phyloP scores from a whole-genome alignment of 2,797 vertebrate species.

The Pitangus sulphuratus region DNA sequence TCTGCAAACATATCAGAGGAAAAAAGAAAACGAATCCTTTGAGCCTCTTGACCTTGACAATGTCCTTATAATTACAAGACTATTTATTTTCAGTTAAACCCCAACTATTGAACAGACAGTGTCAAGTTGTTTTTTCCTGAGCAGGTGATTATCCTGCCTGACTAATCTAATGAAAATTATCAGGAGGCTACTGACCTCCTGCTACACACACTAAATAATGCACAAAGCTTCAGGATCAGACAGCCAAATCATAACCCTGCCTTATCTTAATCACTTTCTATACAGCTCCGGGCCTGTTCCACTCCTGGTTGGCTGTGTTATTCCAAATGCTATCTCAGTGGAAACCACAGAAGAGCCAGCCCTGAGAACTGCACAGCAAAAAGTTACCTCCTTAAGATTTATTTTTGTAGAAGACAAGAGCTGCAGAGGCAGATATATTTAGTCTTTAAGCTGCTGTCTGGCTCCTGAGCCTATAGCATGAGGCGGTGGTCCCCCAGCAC shows the following conservation, averaged over 20 bases:
- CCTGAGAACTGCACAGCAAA: not conserved
- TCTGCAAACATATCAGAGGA: slow-evolving; percentile 48
- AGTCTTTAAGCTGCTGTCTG: not conserved
- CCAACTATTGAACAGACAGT: slow-evolving; percentile 51
- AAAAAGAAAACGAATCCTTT: slow-evolving; percentile 17
- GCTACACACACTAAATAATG: slow-evolving; percentile 62
- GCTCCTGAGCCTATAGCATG: not conserved
- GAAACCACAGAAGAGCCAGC: slow-evolving; percentile 15
- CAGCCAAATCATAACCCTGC: slow-evolving; percentile 68
- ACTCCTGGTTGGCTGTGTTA: slow-evolving; percentile 6
- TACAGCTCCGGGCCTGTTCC: slow-evolving; percentile 52
- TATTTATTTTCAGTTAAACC: slow-evolving; percentile 68
- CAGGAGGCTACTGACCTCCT: slow-evolving; percentile 63
- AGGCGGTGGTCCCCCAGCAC: not conserved
- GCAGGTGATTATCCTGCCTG: slow-evolving; percentile 63
- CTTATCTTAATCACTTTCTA: slow-evolving; percentile 68
- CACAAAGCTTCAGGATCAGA: slow-evolving; percentile 65
- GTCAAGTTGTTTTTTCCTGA: slow-evolving; percentile 49
- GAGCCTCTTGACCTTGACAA: slow-evolving; percentile 55
- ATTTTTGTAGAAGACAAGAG: slow-evolving; percentile 18
- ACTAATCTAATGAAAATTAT: slow-evolving; percentile 72
- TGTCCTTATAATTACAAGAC: slow-evolving; percentile 58
- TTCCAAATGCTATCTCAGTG: slow-evolving; percentile 34
- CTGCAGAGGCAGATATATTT: slow-evolving; percentile 25
- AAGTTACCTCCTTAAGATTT: slow-evolving; percentile 5